phyloP scores from a whole-genome alignment of 2,888 invertebrate genomes.

The Amblyjoppa fuscipennis region DNA sequence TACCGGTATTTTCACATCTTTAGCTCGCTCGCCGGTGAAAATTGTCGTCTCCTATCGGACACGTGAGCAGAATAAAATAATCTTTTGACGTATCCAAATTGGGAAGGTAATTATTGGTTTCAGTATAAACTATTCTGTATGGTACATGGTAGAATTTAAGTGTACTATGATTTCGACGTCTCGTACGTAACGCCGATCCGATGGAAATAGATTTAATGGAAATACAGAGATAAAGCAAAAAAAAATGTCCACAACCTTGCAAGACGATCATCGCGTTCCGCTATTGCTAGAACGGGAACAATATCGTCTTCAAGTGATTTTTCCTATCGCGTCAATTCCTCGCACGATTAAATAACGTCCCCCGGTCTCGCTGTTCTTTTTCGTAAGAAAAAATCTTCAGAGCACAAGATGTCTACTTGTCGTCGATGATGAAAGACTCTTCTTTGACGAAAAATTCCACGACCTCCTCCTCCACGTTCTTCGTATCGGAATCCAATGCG shows the following conservation, averaged over 20 bases:
- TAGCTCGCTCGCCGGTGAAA: slow-evolving; percentile 4
- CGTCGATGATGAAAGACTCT: slow-evolving; percentile 93
- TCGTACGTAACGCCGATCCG: slow-evolving; percentile 69
- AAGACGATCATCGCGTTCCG: slow-evolving; percentile 72
- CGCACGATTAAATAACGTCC: slow-evolving; percentile 42
- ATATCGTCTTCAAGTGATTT: slow-evolving; percentile 48
- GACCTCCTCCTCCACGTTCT: slow-evolving; percentile 96
- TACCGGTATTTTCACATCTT: no score
- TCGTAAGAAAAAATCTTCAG: slow-evolving; percentile 59
- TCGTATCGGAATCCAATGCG: slow-evolving; percentile 93
- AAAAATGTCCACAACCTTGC: slow-evolving; percentile 72
- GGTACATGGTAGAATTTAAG: slow-evolving; percentile 84
- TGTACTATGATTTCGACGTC: slow-evolving; percentile 77
- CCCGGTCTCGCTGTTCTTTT: slow-evolving; percentile 35
- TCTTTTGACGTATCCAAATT: slow-evolving; percentile 55
- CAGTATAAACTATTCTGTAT: slow-evolving; percentile 81
- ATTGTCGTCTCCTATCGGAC: slow-evolving; percentile 40
- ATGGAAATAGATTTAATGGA: slow-evolving; percentile 68
- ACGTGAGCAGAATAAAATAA: slow-evolving; percentile 64
- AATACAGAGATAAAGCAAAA: slow-evolving; percentile 71
- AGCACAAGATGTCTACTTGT: slow-evolving; percentile 84
- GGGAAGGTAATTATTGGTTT: slow-evolving; percentile 63
- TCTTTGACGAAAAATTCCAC: slow-evolving; percentile 99
- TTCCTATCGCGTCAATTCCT: slow-evolving; percentile 44
- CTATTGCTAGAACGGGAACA: slow-evolving; percentile 59